Conservation (phyloP, 2,888 invertebrate genomes). For the Lutraria lutraria region DNA sequence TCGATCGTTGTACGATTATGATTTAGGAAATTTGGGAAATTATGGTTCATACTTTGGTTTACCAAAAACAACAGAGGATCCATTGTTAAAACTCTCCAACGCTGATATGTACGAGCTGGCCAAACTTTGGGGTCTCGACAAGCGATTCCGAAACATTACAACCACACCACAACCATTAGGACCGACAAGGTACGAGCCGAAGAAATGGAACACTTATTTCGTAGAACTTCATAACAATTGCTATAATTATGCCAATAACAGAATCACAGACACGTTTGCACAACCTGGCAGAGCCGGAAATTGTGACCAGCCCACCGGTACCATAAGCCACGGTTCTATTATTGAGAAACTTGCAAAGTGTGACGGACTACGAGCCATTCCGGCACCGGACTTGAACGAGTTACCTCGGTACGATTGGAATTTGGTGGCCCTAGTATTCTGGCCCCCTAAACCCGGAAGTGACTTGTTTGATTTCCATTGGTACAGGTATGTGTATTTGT, state of each 20-base stretch:
- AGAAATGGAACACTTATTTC: slow-evolving; percentile 49
- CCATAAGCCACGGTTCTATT: slow-evolving; percentile 29
- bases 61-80: slow-evolving; percentile 33
- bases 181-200: slow-evolving; percentile 47
- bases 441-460: slow-evolving; percentile 48
- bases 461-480: slow-evolving; percentile 59
- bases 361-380: slow-evolving; percentile 50
- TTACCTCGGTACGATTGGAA: slow-evolving; percentile 50
- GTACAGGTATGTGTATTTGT: slow-evolving; percentile 50
- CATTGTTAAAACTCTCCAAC: slow-evolving; percentile 24
- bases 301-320: background rate
- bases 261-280: slow-evolving; percentile 61
- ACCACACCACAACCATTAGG: slow-evolving; percentile 32
- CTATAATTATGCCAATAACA: slow-evolving; percentile 66
- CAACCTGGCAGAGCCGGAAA: slow-evolving; percentile 55
- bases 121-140: slow-evolving; percentile 36
- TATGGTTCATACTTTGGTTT: slow-evolving; percentile 9
- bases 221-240: slow-evolving; percentile 55
- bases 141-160: slow-evolving; percentile 34
- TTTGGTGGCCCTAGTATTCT: slow-evolving; percentile 64
- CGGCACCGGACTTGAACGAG: background rate
- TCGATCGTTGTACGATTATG: background rate
- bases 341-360: slow-evolving; percentile 41
- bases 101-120: slow-evolving; percentile 37
- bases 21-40: background rate